A percentile compares a stretch with the other conserved stretches of the same genome.
Conservation (phyloP, 1,140 invertebrate genomes). For the Colletes latitarsis region DNA sequence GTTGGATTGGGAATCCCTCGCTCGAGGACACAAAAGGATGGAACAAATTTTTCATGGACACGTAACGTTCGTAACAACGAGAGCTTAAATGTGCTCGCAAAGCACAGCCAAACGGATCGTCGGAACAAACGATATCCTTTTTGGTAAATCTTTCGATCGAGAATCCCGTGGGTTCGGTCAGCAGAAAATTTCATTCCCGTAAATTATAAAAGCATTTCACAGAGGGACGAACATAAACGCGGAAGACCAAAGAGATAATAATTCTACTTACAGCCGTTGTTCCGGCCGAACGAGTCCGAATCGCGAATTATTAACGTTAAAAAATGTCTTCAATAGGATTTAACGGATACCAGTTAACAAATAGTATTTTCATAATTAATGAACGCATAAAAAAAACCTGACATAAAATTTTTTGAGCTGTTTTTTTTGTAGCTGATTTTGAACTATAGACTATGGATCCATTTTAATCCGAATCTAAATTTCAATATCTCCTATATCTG, state of each 20-base stretch:
- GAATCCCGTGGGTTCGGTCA: slow-evolving; percentile 13
- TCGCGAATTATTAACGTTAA: slow-evolving; percentile 24
- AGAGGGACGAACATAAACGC: neutral
- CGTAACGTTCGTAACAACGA: too few species aligned
- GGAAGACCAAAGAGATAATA: slow-evolving; percentile 12
- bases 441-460: too few species aligned
- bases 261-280: slow-evolving; percentile 25
- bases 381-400: too few species aligned
- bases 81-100: slow-evolving; percentile 1
- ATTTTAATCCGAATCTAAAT: too few species aligned
- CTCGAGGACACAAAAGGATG: too few species aligned
- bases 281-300: slow-evolving; percentile 5
- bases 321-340: too few species aligned
- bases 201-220: slow-evolving; percentile 14
- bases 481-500: too few species aligned
- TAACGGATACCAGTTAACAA: too few species aligned
- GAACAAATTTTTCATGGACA: neutral
- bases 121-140: slow-evolving; percentile 40
- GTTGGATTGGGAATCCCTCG: too few species aligned
- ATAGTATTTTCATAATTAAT: too few species aligned
- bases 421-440: too few species aligned
- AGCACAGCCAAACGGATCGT: slow-evolving; percentile 26
- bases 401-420: too few species aligned
- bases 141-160: neutral
- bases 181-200: slow-evolving; percentile 44